A percentile compares a stretch with the other conserved stretches of the same genome.
These are phyloP conservation scores for Subanguina moxae DNA, from an alignment of 1,140 invertebrate species.

Conservation along the genomic window DNA sequence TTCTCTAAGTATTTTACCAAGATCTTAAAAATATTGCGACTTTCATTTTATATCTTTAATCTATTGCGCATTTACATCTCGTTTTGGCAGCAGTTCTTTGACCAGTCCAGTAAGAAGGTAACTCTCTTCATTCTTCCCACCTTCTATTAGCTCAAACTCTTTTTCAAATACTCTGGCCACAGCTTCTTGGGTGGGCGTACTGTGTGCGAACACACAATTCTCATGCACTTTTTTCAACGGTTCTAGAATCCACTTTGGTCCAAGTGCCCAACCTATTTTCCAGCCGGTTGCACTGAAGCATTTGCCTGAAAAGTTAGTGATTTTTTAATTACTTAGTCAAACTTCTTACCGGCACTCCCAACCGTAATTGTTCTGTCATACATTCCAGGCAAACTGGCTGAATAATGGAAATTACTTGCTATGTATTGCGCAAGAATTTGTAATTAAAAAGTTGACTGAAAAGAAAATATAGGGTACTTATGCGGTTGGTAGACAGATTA, in stretches of 20 bases:
- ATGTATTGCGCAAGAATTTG: neutral
- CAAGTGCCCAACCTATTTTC: constrained; percentile 84
- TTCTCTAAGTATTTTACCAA: constrained; percentile 74
- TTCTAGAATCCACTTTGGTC: constrained; percentile 72
- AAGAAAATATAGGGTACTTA: no score
- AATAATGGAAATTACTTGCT: constrained; percentile 24
- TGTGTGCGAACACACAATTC: constrained; percentile 84
- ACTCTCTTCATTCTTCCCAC: constrained; percentile 68
- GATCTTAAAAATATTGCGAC: constrained; percentile 8
- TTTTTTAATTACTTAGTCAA: neutral
- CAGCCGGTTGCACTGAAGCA: constrained; percentile 91
- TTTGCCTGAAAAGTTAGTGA: constrained; percentile 5
- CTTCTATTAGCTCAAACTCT: constrained; percentile 71
- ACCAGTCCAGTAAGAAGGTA: constrained; percentile 75
- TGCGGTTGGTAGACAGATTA: no score
- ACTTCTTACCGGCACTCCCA: constrained; percentile 78
- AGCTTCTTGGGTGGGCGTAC: constrained; percentile 81
- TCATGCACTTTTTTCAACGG: constrained; percentile 85
- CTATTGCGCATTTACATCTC: constrained; percentile 67
- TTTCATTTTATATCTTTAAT: neutral
- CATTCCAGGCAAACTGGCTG: constrained; percentile 91
- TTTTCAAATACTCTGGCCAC: constrained; percentile 81
- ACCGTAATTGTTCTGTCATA: constrained; percentile 95
- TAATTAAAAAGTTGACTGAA: no score
- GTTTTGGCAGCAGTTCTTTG: constrained; percentile 74